Conservation (phyloP, 2,113 vertebrate species). For the Romanogobio albipinnatus region DNA sequence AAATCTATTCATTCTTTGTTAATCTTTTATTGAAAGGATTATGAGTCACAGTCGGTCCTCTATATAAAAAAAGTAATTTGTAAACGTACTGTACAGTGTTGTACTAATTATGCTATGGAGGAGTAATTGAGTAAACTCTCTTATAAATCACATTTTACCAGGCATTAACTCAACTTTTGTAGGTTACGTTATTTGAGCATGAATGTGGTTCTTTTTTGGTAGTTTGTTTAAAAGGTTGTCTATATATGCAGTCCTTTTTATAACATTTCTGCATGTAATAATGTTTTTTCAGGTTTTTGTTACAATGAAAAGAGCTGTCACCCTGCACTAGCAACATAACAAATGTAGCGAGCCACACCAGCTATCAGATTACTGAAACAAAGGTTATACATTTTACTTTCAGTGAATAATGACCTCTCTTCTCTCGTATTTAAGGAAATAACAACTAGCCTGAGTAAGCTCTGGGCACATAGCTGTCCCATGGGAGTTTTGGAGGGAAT, state of each 20-base stretch:
- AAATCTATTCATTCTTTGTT: conserved; percentile 1
- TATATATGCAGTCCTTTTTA: background rate
- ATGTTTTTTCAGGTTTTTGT: background rate
- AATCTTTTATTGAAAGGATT: background rate
- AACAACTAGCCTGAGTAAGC: conserved; percentile 20
- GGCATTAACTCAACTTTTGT: background rate
- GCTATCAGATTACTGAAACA: background rate
- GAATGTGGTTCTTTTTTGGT: background rate
- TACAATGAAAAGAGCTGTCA: background rate
- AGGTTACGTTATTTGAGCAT: background rate
- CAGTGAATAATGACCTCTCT: conserved; percentile 42
- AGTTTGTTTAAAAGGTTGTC: background rate
- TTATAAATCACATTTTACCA: background rate
- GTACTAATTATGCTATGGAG: background rate
- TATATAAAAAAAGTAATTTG: background rate
- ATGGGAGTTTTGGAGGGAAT: background rate
- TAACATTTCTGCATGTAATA: background rate
- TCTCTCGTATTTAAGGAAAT: conserved; percentile 44
- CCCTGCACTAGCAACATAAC: background rate
- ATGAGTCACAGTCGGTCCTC: background rate
- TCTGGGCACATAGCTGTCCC: background rate
- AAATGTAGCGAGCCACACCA: conserved; percentile 2
- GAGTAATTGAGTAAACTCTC: background rate
- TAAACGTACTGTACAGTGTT: background rate
- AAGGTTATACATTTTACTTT: conserved; percentile 23